phyloP scores from a whole-genome alignment of 2,888 invertebrate species.

The Pyrgus malvae region DNA sequence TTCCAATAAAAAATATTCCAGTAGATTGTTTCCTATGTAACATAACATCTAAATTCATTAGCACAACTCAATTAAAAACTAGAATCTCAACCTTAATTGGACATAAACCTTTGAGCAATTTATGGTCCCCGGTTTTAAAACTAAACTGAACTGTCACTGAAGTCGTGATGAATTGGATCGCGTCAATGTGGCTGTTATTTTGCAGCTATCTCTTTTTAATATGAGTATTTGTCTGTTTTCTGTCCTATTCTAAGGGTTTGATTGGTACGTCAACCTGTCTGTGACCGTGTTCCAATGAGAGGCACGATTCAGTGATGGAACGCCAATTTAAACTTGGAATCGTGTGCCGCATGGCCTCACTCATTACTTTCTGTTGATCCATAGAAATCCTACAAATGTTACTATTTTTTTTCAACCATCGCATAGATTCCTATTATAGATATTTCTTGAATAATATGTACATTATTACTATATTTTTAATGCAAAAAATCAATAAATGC shows the following conservation, averaged over 20 bases:
- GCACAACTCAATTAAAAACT: conserved; percentile 22
- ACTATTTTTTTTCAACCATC: too few relatives aligned
- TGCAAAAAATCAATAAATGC: too few relatives aligned
- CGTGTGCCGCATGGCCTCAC: conserved; percentile 37
- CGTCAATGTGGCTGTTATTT: conserved; percentile 27
- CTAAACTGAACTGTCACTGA: conserved; percentile 41
- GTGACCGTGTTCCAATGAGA: conserved; percentile 43
- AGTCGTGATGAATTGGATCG: conserved; percentile 46
- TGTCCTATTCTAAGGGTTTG: conserved; percentile 49
- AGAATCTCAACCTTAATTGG: conserved; percentile 24
- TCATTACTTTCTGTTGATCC: conserved; percentile 30
- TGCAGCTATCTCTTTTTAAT: conserved; percentile 39
- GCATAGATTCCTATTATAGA: too few relatives aligned
- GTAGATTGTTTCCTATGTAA: not conserved
- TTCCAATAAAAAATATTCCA: not conserved
- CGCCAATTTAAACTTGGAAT: conserved; percentile 36
- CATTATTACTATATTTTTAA: too few relatives aligned
- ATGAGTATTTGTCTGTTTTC: conserved; percentile 32
- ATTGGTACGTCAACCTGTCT: conserved; percentile 61
- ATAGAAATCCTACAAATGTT: not conserved
- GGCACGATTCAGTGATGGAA: conserved; percentile 35
- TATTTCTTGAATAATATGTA: too few relatives aligned
- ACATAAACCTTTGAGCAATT: conserved; percentile 31
- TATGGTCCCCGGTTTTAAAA: conserved; percentile 27
- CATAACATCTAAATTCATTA: conserved; percentile 10